Base-by-base conservation (phyloP, 2,888 invertebrate species). In the Eupeodes luniger region DNA sequence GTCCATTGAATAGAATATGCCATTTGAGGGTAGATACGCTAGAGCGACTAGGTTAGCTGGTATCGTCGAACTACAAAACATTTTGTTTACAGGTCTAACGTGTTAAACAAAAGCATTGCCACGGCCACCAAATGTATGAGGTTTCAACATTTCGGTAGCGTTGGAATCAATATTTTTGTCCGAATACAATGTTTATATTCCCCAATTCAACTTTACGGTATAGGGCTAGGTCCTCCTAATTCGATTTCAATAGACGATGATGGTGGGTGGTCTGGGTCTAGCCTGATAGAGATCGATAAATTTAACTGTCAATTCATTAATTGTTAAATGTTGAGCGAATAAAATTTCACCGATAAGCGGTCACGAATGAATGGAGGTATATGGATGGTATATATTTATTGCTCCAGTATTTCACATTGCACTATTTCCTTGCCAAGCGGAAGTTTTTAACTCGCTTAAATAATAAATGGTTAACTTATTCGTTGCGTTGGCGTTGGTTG, bases 281-380 rank as follows among this genome's bases (percentile, higher is more conserved):
- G 14, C 12, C 64, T 27, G 10, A 4, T 34, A 9, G 34, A 40
- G n/a, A 14, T 74, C 87, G 76, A 87, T 87, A 83, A 87, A 83
- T 80, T 80, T 72, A 49, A 55, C 83, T 87, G 87, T 87, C 87
- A 87, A 77, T 87, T 80, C 74, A 80, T 80, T 62, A 67, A 83
- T 80, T 87, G 87, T 86, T 86, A 81, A 78, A 86, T 78, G 78
- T 74, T 86, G 53, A 72, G 85, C 77, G 67, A 81, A 77, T 81
- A 70, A 55, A 19, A 7, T 40, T 40, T 40, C 9, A 5, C 40
- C 40, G 40, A 40, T 40, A 40, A 40, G 40, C 40, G 40, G 40
- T 40, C 40, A 40, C 40, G 40, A 40, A 27, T 27, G 27, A 27
- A 27, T 27, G 27, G 27, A 27, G 27, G 27, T 27, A 27, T 27